A percentile compares a stretch with the other conserved stretches of the same genome.
Conservation (phyloP, 2,888 invertebrate species). For the Blomia tropicalis region DNA sequence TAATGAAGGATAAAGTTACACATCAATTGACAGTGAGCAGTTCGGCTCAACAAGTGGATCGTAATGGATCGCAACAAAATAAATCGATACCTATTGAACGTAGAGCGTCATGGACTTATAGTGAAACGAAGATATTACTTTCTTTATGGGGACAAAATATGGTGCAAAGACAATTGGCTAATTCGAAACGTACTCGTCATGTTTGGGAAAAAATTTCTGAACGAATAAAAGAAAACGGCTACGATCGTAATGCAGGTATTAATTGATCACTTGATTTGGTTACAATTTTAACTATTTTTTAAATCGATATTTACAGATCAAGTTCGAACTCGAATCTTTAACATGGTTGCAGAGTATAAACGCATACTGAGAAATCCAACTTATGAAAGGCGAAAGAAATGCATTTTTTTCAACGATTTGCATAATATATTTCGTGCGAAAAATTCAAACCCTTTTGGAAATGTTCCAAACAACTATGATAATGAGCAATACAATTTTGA, state of each 20-base stretch:
- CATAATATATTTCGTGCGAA: constrained; percentile 27
- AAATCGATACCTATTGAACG: constrained; percentile 26
- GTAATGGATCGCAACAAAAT: too few species aligned
- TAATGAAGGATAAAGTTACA: too few species aligned
- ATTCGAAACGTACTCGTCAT: constrained; percentile 25
- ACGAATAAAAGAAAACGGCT: constrained; percentile 25
- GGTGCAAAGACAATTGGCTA: constrained; percentile 26
- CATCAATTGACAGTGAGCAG: too few species aligned
- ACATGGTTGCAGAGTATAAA: constrained; percentile 28
- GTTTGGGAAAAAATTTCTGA: constrained; percentile 27
- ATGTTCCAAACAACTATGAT: constrained; percentile 19
- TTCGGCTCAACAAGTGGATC: too few species aligned
- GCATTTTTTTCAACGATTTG: constrained; percentile 26
- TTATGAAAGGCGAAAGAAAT: constrained; percentile 25
- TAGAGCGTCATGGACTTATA: constrained; percentile 25
- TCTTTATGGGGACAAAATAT: constrained; percentile 27
- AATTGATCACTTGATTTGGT: neutral
- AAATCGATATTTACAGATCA: constrained; percentile 22
- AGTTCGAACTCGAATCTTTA: constrained; percentile 26
- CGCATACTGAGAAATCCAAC: constrained; percentile 26
- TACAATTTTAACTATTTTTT: neutral
- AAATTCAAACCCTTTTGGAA: constrained; percentile 19
- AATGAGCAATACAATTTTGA: constrained; percentile 26
- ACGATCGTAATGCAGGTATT: constrained; percentile 25
- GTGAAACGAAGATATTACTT: constrained; percentile 26